phyloP scores from a whole-genome alignment of 2,888 invertebrate genomes.

The Candidula unifasciata region DNA sequence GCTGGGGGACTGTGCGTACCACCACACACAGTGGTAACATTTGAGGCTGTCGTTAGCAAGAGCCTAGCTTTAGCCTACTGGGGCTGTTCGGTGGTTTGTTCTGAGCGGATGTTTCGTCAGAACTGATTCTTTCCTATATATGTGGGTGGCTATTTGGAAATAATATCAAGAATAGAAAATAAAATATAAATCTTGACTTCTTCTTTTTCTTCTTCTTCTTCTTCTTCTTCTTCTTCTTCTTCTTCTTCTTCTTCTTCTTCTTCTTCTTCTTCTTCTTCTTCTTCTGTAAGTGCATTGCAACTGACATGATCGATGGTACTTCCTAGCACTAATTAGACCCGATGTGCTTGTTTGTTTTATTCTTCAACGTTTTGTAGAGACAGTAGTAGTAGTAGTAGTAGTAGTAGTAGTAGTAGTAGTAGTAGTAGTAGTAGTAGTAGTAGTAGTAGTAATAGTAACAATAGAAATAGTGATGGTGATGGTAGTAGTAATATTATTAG shows the following conservation, averaged over 20 bases:
- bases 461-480: conserved; percentile 7
- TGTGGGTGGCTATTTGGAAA: too few species aligned
- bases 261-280: too few species aligned
- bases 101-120: too few species aligned
- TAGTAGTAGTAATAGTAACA: not conserved
- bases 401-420: not conserved
- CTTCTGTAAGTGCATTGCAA: too few species aligned
- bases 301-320: too few species aligned
- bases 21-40: conserved; percentile 8
- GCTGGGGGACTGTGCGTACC: conserved; percentile 22
- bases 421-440: not conserved
- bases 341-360: too few species aligned
- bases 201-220: not conserved
- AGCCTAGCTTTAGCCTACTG: not conserved
- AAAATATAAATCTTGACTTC: not conserved
- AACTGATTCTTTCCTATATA: too few species aligned
- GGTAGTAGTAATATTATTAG: not conserved
- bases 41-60: not conserved
- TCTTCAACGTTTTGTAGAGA: not conserved
- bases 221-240: too few species aligned
- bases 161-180: not conserved
- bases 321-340: too few species aligned
- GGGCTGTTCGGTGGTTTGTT: too few species aligned
- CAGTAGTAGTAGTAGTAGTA: conserved; percentile 4
- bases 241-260: too few species aligned